A percentile compares a stretch with the other conserved stretches of the same genome.
Conservation (phyloP, 1,140 invertebrate genomes). For the Helicoverpa armigera region DNA sequence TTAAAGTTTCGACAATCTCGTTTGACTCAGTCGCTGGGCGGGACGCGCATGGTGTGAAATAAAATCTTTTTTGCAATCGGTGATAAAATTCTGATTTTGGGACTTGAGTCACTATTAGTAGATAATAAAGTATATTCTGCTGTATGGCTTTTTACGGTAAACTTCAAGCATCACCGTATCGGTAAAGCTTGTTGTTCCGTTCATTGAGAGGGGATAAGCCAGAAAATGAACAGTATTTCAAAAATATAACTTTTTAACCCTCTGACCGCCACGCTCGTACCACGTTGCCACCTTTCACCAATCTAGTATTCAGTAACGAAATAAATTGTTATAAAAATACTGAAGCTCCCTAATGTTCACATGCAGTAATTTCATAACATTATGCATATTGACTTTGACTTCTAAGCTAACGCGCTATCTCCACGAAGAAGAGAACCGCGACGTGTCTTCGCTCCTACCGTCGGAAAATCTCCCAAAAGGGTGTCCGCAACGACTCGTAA, state of each 20-base stretch:
- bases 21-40: conserved; percentile 37
- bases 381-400: too few species aligned
- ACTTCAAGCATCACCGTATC: not conserved
- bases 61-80: conserved; percentile 34
- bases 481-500: too few species aligned
- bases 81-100: conserved; percentile 50
- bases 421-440: too few species aligned
- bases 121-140: not conserved
- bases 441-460: too few species aligned
- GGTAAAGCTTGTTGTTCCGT: conserved; percentile 26
- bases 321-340: not conserved
- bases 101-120: not conserved
- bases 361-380: too few species aligned
- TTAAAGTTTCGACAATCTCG: conserved; percentile 42
- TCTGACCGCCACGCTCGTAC: conserved; percentile 32
- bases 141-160: conserved; percentile 24
- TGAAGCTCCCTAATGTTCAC: not conserved
- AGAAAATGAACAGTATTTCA: conserved; percentile 10
- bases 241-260: conserved; percentile 29
- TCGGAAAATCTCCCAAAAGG: too few species aligned
- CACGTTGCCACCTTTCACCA: conserved; percentile 15
- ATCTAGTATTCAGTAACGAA: not conserved
- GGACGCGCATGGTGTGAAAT: conserved; percentile 52
- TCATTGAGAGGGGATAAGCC: conserved; percentile 2
- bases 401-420: too few species aligned